A percentile compares a stretch with the other conserved stretches of the same genome.
These are phyloP conservation scores for Nomada ruficornis DNA, from an alignment of 2,888 invertebrate species.

Conservation along the genomic window DNA sequence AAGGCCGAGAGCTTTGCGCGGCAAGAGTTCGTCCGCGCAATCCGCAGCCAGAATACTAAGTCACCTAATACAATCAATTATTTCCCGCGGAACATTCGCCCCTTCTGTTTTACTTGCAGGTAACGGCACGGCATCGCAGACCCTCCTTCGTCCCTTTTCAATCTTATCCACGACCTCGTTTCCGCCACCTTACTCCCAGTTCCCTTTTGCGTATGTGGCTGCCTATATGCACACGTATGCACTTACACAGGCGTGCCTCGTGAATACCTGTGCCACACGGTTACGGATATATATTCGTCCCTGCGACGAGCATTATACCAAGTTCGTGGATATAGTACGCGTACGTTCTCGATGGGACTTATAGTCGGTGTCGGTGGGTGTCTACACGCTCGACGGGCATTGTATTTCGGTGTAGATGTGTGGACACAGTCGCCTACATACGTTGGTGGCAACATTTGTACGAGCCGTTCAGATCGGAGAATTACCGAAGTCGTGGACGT, in stretches of 20 bases:
- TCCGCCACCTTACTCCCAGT: conserved; percentile 10
- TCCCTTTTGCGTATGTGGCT: conserved; percentile 43
- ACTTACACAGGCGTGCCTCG: not conserved
- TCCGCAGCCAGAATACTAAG: conserved; percentile 82
- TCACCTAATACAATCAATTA: conserved; percentile 83
- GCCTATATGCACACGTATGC: not conserved
- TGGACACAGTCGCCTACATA: conserved; percentile 3
- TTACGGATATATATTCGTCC: conserved; percentile 12
- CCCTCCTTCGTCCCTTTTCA: conserved; percentile 61
- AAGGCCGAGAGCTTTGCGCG: conserved; percentile 64
- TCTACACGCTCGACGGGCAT: conserved; percentile 26
- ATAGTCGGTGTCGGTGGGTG: conserved; percentile 21
- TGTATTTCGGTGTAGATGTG: conserved; percentile 7
- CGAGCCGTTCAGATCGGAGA: not conserved
- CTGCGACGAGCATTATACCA: conserved; percentile 29
- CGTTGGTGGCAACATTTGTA: conserved; percentile 18
- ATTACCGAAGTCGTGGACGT: conserved; percentile 4
- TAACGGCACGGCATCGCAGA: conserved; percentile 53
- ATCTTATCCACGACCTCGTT: conserved; percentile 37
- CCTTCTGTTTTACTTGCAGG: conserved; percentile 80
- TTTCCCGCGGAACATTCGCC: conserved; percentile 79
- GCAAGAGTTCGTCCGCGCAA: conserved; percentile 74
- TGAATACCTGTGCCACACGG: not conserved
- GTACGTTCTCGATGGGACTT: conserved; percentile 37
- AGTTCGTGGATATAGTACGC: conserved; percentile 25